Evolutionary conservation across 92 coral and sea anemone species (phyloP), one percentile per base, ranked within the genome.

Genomic region (Phenganax stokvisi): DNA sequence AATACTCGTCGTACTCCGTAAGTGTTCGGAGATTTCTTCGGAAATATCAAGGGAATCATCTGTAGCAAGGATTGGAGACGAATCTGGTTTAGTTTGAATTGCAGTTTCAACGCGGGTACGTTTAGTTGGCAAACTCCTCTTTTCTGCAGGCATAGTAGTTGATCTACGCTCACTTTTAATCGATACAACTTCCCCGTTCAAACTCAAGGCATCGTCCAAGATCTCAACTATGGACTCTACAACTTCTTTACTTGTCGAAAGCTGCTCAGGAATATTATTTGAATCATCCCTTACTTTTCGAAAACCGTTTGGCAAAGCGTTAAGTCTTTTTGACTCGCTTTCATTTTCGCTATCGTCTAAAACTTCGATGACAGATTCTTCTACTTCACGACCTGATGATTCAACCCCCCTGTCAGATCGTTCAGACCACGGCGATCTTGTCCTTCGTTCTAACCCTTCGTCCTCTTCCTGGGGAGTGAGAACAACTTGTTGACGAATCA

Each of bases 321-420:
- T 55, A 10, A 61, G 74, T 10, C 54, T 51, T 61, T 63, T 68
- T 12, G 56, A 59, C 4, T 79, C 83, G 3, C 15, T 25, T 60
- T 9, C 6, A 5, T 79, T 54, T 20, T n/a, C 56, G 31, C 72
- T 31, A 12, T 55, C 74, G 31, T 79, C 59, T 11, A 79, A 15
- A 55, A 54, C 69, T 56, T 79, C 83, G 47, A 79, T 62, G 6
- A 79, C 7, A 8, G 83, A 79, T 54, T 79, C 83, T 59, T 79
- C 83, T 9, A 79, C 83, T 54, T 79, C 83, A 64, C 65, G 72
- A 16, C n/a, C 17, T 15, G 83, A 51, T 15, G 74, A 15, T 64
- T 6, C 62, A 64, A 25, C 28, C 70, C 53, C 27, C 29, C 27
- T 59, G 47, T 75, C 47, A 20, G 72, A 27, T 25, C 47, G 30